phyloP scores from a whole-genome alignment of 23 tunicate species.

The Styela plicata region DNA sequence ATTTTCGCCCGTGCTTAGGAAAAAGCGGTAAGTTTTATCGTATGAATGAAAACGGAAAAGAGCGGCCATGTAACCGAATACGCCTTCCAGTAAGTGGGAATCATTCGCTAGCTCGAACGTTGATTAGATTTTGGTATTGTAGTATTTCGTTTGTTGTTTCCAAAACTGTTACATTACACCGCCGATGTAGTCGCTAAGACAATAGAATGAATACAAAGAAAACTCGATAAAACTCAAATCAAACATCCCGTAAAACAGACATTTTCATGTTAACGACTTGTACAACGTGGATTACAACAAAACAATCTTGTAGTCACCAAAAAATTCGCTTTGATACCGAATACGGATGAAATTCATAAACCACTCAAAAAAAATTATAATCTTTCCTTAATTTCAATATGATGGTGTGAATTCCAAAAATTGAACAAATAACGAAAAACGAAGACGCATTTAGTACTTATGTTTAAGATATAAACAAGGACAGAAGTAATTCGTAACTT shows the following conservation, averaged over 20 bases:
- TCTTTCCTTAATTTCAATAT: too few relatives aligned
- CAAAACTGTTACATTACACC: constrained; percentile 37
- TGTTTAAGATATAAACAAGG: too few relatives aligned
- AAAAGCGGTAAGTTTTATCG: neutral
- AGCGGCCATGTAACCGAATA: neutral
- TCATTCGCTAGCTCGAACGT: neutral
- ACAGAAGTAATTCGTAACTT: too few relatives aligned
- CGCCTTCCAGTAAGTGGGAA: neutral
- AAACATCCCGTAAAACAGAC: constrained; percentile 5
- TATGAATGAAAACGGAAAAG: neutral
- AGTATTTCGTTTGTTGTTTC: constrained; percentile 19
- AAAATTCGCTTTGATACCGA: too few relatives aligned
- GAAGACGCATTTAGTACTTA: too few relatives aligned
- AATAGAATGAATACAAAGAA: constrained; percentile 2
- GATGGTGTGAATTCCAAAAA: too few relatives aligned
- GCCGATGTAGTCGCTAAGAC: constrained; percentile 5
- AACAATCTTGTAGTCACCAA: too few relatives aligned
- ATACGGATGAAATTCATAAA: too few relatives aligned
- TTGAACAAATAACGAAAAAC: too few relatives aligned
- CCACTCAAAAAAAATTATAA: too few relatives aligned
- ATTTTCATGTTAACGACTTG: constrained; percentile 26
- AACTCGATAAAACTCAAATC: constrained; percentile 7
- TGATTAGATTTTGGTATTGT: neutral
- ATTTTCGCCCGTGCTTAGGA: too few relatives aligned
- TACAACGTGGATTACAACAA: constrained; percentile 21